Percentiles rank a stretch among this genome's conserved stretches.
phyloP scores from a whole-genome alignment of 2,888 invertebrate species.

The Xiphydria camelus region DNA sequence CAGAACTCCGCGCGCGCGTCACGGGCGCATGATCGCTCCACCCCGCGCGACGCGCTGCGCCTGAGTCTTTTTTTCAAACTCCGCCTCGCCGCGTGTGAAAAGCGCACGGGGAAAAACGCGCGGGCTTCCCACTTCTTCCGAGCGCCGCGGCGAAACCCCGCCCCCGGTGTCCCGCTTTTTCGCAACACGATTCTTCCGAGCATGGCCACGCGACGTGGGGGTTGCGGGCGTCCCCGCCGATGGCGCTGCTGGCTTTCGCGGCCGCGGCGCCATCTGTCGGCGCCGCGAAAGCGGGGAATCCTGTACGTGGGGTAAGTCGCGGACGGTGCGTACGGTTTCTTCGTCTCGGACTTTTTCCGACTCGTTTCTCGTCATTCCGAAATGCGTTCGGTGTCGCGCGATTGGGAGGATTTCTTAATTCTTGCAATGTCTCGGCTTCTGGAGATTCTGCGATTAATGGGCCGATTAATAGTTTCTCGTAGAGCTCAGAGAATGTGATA shows the following conservation, averaged over 20 bases:
- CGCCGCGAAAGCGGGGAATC: constrained; percentile 9
- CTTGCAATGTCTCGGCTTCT: no score
- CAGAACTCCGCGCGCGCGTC: constrained; percentile 41
- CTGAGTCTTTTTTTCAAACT: constrained; percentile 40
- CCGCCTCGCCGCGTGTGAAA: constrained; percentile 36
- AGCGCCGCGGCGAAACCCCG: constrained; percentile 24
- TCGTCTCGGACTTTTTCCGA: no score
- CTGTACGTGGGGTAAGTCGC: no score
- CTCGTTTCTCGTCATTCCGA: no score
- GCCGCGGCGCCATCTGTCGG: background rate
- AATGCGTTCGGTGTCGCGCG: no score
- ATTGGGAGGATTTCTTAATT: no score
- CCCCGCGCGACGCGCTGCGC: constrained; percentile 17
- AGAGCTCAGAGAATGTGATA: no score
- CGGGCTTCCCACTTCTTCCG: constrained; percentile 31
- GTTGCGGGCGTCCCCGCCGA: background rate
- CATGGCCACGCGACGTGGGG: background rate
- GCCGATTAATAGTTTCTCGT: no score
- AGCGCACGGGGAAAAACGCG: constrained; percentile 17
- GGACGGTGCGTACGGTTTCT: no score
- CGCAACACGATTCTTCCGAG: no score
- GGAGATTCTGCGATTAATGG: no score
- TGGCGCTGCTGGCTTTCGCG: background rate
- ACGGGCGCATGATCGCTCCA: constrained; percentile 28
- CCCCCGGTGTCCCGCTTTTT: no score